Conservation (phyloP, 1,140 invertebrate species). For the Bombus turneri region DNA sequence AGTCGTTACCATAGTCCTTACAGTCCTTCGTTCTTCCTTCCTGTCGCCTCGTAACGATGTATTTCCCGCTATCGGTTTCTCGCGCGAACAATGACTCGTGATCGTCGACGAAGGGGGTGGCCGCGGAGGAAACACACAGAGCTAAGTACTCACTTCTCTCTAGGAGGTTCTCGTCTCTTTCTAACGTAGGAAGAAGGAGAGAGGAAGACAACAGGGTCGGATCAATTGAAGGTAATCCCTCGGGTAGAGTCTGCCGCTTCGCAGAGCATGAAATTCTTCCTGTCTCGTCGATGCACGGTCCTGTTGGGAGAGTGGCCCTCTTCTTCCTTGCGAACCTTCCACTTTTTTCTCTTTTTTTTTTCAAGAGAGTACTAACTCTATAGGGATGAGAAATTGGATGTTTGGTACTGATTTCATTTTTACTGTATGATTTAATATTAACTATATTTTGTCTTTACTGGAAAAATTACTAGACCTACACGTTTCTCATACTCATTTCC, state of each 20-base stretch:
- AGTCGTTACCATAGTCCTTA: slow-evolving; percentile 65
- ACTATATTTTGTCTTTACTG: no score
- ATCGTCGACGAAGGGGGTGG: slow-evolving; percentile 49
- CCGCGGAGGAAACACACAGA: slow-evolving; percentile 38
- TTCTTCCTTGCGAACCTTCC: slow-evolving; percentile 26
- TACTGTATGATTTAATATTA: no score
- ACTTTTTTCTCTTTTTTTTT: background rate
- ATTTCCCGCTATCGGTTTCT: slow-evolving; percentile 79
- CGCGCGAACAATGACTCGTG: slow-evolving; percentile 73
- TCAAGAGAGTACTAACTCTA: background rate
- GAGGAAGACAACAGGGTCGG: slow-evolving; percentile 73
- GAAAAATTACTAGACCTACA: no score
- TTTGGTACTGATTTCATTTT: background rate
- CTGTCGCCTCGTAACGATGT: slow-evolving; percentile 74
- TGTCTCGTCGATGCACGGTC: slow-evolving; percentile 65
- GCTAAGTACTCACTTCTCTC: slow-evolving; percentile 31
- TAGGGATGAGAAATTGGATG: background rate
- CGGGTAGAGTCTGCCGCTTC: slow-evolving; percentile 78
- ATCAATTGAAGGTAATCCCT: slow-evolving; percentile 81
- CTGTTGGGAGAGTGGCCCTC: slow-evolving; percentile 46
- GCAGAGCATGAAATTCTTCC: slow-evolving; percentile 79
- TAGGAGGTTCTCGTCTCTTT: slow-evolving; percentile 31
- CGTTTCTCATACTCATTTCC: no score
- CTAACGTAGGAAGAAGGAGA: slow-evolving; percentile 34
- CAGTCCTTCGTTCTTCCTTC: slow-evolving; percentile 69